phyloP scores from a whole-genome alignment of 2,888 invertebrate species.

The Eupithecia vulgata region DNA sequence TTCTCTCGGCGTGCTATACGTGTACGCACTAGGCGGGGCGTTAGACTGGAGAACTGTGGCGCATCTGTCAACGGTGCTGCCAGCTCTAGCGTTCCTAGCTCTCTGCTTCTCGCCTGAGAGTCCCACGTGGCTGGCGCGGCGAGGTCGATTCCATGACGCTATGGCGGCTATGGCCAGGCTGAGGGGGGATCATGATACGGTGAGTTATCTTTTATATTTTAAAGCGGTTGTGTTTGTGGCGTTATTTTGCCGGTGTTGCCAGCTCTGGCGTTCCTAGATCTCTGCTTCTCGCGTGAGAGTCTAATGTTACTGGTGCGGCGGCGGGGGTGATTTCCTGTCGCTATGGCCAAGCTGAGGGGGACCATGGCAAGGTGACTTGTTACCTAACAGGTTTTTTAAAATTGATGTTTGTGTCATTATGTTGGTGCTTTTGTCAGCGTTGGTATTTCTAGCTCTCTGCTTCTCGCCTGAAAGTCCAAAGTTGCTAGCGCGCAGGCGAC shows the following conservation, averaged over 20 bases:
- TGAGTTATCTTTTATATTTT: slow-evolving; percentile 59
- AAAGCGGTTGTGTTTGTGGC: background rate
- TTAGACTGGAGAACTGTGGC: slow-evolving; percentile 89
- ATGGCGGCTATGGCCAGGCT: slow-evolving; percentile 85
- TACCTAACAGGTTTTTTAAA: background rate
- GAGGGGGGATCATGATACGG: slow-evolving; percentile 84
- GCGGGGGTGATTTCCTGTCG: slow-evolving; percentile 82
- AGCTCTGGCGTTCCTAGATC: slow-evolving; percentile 82
- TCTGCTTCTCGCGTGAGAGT: slow-evolving; percentile 77
- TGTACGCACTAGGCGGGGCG: slow-evolving; percentile 88
- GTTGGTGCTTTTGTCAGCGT: slow-evolving; percentile 81
- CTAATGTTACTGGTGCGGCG: too few relatives aligned
- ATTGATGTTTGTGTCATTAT: background rate
- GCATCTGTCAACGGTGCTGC: slow-evolving; percentile 85
- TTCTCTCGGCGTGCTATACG: slow-evolving; percentile 88
- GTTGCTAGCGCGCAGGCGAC: slow-evolving; percentile 84
- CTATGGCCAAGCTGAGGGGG: slow-evolving; percentile 85
- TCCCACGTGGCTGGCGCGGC: slow-evolving; percentile 89
- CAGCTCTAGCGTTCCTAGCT: slow-evolving; percentile 84
- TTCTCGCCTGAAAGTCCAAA: slow-evolving; percentile 85
- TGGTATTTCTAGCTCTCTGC: slow-evolving; percentile 85
- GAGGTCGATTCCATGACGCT: slow-evolving; percentile 82
- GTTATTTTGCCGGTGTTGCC: slow-evolving; percentile 80
- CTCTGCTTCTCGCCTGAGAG: slow-evolving; percentile 89
- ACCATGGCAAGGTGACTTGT: slow-evolving; percentile 82